phyloP scores from a whole-genome alignment of 2,797 vertebrate species.

The Notamacropus eugenii region DNA sequence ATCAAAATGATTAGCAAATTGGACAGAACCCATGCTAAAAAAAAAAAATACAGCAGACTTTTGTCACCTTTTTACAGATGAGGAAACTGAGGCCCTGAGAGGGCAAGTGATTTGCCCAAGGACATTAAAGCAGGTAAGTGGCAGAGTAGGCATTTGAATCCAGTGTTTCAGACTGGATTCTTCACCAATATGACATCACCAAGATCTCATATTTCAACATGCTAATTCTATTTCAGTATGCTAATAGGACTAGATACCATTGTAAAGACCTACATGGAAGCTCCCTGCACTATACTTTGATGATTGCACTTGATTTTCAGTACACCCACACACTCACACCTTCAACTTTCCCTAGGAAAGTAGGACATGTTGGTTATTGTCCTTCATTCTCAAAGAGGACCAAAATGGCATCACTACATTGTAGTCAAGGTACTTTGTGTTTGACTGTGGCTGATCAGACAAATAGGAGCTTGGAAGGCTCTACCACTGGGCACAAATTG shows the following conservation, averaged over 20 bases:
- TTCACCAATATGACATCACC: no score
- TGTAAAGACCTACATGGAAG: neutral
- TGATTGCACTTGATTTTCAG: neutral
- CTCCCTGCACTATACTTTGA: neutral
- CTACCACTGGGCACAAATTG: neutral
- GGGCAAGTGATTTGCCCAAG: accelerated
- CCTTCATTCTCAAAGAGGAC: neutral
- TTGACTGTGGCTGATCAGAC: neutral
- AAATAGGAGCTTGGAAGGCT: neutral
- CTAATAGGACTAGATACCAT: neutral
- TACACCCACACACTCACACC: neutral
- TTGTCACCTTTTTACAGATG: neutral
- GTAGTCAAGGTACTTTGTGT: neutral
- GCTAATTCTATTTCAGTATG: neutral
- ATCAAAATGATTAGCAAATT: neutral
- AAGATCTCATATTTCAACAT: no score
- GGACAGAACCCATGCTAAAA: neutral
- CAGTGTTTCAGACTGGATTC: neutral
- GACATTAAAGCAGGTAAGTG: neutral
- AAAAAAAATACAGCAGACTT: neutral
- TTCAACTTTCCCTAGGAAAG: neutral
- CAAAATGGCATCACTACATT: neutral
- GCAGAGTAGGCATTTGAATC: neutral
- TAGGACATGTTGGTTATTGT: neutral
- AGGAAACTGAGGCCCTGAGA: neutral